These are phyloP conservation scores for Leptoteleia sp. DNA, from an alignment of 1,140 invertebrate genomes.

Conservation along the genomic window DNA sequence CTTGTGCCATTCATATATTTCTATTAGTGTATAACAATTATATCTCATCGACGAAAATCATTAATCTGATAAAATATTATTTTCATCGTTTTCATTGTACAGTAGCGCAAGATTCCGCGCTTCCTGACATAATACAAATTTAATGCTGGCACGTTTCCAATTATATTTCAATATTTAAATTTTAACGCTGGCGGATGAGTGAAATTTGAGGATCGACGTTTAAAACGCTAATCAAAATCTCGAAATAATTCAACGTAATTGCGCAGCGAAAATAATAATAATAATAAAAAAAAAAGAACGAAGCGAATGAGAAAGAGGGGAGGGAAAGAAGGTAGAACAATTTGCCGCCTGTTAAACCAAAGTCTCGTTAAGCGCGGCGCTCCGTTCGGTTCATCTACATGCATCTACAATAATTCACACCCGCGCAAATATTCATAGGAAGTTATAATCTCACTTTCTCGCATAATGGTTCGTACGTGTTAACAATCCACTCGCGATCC, in stretches of 20 bases:
- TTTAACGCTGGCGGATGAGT: not conserved
- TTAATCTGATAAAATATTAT: too few species aligned
- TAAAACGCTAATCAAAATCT: constrained; percentile 5
- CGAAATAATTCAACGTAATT: not conserved
- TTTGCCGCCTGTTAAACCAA: constrained; percentile 17
- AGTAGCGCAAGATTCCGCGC: too few species aligned
- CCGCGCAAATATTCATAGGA: constrained; percentile 39
- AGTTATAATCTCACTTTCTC: constrained; percentile 55
- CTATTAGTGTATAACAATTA: too few species aligned
- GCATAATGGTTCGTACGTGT: constrained; percentile 45
- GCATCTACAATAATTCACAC: constrained; percentile 20
- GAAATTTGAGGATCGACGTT: constrained; percentile 12
- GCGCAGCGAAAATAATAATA: too few species aligned
- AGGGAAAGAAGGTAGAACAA: too few species aligned
- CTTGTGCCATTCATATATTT: too few species aligned
- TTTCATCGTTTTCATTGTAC: too few species aligned
- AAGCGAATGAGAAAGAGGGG: not conserved
- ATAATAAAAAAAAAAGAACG: too few species aligned
- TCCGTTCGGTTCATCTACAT: constrained; percentile 11
- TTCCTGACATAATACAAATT: not conserved
- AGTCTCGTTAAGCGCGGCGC: not conserved
- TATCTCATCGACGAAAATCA: too few species aligned
- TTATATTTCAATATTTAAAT: constrained; percentile 17
- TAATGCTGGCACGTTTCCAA: constrained; percentile 13
- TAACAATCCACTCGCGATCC: constrained; percentile 65